Evolutionary conservation across 2,797 vertebrate genomes (phyloP), one percentile per base, ranked within the genome.

Genomic region (Hippopotamyrus pictus): DNA sequence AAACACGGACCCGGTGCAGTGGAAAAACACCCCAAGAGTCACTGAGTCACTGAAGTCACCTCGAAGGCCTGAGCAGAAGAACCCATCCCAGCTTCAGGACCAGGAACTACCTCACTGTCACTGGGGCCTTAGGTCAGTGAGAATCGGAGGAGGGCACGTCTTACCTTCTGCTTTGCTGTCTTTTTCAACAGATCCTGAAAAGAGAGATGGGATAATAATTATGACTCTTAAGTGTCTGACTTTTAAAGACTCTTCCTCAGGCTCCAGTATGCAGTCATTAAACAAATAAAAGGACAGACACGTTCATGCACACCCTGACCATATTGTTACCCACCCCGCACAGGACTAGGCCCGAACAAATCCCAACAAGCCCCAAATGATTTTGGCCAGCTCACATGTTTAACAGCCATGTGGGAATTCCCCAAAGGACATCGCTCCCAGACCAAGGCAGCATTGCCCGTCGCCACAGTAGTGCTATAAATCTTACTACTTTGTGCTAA

Each of bases 141-240:
- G n/a, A 48, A 92, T 46, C 11, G 1, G n/a, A 19, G 11, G 19
- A 93, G 92, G 86, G 95, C 94, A 93, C 62, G 87, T 87, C 1
- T 89, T n/a, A 7, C 90, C 88, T 17, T 48, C 0, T 2, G 92
- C 89, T 88, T n/a, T 92, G 92, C 92, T 95, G 87, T 94, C 95
- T 83, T 89, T n/a, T 87, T 94, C 93, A 87, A 93, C 90, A 0
- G 33, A 90, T 90, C 92, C 97, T 97, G 93, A 37, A 90, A 87
- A 89, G 59, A 17, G 9, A 46, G 41, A 83, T 22, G 17, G 0
- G 48, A 87, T 9, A 87, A 57, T 17, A 5, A 65, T 76, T 76
- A 76, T 37, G 4, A 14, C 5, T 76, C 33, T 14, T 4, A 41
- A 1, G 29, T 41, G 29, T 37, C 25, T 69, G 25, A 14, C 8